These are phyloP conservation scores for Scomber colias DNA, from an alignment of 2,113 vertebrate genomes.

Conservation along the genomic window DNA sequence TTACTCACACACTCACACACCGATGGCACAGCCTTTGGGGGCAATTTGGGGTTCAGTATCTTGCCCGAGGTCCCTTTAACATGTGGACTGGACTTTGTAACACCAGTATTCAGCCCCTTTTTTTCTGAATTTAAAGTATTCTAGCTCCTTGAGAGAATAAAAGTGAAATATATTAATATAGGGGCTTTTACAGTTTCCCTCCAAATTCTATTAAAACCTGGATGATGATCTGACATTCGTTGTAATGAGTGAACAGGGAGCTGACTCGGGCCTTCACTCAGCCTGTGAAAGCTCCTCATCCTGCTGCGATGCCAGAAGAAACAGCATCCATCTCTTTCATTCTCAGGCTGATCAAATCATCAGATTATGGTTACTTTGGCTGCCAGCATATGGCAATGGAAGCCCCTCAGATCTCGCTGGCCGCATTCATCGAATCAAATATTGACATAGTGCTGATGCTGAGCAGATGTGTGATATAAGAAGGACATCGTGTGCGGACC, in stretches of 20 bases:
- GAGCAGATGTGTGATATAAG: constrained; percentile 75
- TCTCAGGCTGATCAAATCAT: constrained; percentile 63
- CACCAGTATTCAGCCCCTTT: no score
- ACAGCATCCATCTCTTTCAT: constrained; percentile 42
- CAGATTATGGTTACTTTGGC: constrained; percentile 62
- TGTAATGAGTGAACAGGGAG: constrained; percentile 2
- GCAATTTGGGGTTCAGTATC: no score
- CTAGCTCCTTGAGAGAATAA: not conserved
- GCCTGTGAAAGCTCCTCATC: constrained; percentile 36
- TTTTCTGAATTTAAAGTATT: not conserved
- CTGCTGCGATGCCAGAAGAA: constrained; percentile 52
- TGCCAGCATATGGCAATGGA: constrained; percentile 42
- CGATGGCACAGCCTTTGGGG: no score
- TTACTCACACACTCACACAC: no score
- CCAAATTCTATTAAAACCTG: constrained; percentile 3
- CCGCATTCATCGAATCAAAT: constrained; percentile 41
- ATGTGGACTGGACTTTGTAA: no score
- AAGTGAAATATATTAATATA: not conserved
- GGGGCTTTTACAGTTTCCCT: not conserved
- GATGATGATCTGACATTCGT: constrained; percentile 25
- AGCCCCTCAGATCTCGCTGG: constrained; percentile 35
- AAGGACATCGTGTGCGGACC: constrained; percentile 59
- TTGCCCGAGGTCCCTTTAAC: no score
- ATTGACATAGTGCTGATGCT: constrained; percentile 65
- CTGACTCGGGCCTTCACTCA: constrained; percentile 7